Evolutionary conservation across 2,113 vertebrate species (phyloP).

Genomic region (Marcusenius ussheri): DNA sequence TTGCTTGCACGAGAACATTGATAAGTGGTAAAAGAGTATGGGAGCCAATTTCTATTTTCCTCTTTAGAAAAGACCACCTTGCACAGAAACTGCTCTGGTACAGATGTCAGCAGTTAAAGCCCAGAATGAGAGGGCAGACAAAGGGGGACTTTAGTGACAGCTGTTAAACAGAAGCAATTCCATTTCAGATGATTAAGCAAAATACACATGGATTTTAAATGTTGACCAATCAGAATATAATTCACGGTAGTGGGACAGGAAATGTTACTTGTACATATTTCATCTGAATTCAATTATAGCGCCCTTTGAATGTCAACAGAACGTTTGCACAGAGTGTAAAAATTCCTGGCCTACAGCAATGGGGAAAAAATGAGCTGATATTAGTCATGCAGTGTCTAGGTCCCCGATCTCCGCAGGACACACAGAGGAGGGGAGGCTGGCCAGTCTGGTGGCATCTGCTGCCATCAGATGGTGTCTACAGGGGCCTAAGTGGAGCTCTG

Average conservation of each 20-base stretch:
- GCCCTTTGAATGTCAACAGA: background rate
- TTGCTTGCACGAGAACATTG: background rate
- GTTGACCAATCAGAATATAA: background rate
- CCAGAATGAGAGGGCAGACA: background rate
- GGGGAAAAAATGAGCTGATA: background rate
- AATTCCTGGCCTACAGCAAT: background rate
- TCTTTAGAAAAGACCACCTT: background rate
- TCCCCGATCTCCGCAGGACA: background rate
- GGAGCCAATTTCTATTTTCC: background rate
- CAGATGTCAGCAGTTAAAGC: background rate
- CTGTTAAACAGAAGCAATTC: background rate
- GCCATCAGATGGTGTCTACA: background rate
- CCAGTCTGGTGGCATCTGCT: background rate
- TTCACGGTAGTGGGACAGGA: background rate
- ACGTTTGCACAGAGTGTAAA: background rate
- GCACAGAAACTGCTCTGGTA: background rate
- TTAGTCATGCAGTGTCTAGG: slow-evolving; percentile 1
- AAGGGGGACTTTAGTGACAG: slow-evolving; percentile 5
- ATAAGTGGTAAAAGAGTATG: background rate
- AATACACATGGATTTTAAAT: background rate
- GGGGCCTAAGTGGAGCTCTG: slow-evolving; percentile 4
- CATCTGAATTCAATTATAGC: background rate
- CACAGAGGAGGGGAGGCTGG: background rate
- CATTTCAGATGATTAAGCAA: slow-evolving; percentile 5
- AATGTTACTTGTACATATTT: background rate